A percentile compares a stretch with the other conserved stretches of the same genome.
Evolutionary conservation across 2,888 invertebrate genomes (phyloP).

Genomic region (Pediacus dermestoides): DNA sequence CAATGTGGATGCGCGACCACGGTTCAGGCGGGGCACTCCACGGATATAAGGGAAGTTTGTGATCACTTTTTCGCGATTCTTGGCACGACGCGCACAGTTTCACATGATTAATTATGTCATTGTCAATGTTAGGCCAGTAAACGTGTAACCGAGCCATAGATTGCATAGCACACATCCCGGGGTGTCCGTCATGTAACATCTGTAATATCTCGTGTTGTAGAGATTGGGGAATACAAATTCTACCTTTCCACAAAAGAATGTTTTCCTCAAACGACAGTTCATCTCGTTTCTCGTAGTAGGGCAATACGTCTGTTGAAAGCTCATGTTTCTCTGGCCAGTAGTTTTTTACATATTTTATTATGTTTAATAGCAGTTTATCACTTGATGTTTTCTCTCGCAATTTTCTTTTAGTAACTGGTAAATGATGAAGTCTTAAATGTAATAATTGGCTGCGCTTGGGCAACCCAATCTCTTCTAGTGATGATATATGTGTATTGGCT

Average conservation of each 20-base stretch:
- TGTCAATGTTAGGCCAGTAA: slow-evolving; percentile 26
- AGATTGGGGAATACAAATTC: slow-evolving; percentile 10
- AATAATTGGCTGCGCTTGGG: too few species aligned
- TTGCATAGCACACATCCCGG: slow-evolving; percentile 23
- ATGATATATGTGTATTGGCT: not conserved
- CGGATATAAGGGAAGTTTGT: slow-evolving; percentile 16
- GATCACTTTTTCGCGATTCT: slow-evolving; percentile 14
- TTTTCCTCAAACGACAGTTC: slow-evolving; percentile 21
- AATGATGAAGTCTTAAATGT: too few species aligned
- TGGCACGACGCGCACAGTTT: slow-evolving; percentile 19
- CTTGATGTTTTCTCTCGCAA: slow-evolving; percentile 8
- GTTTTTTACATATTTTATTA: slow-evolving; percentile 7
- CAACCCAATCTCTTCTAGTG: slow-evolving; percentile 12
- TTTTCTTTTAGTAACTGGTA: too few species aligned
- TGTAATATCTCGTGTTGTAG: slow-evolving; percentile 10
- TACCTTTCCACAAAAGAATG: slow-evolving; percentile 20
- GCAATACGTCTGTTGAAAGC: slow-evolving; percentile 10
- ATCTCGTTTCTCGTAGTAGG: slow-evolving; percentile 24
- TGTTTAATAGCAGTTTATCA: slow-evolving; percentile 8
- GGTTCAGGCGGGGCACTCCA: slow-evolving; percentile 21
- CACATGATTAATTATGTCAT: slow-evolving; percentile 13
- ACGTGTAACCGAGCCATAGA: slow-evolving; percentile 23
- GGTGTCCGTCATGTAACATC: slow-evolving; percentile 22
- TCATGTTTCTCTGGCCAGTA: slow-evolving; percentile 14
- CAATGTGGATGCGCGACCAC: slow-evolving; percentile 22